Evolutionary conservation across 2,113 vertebrate genomes (phyloP).

Genomic region (Proterorhinus semilunaris): DNA sequence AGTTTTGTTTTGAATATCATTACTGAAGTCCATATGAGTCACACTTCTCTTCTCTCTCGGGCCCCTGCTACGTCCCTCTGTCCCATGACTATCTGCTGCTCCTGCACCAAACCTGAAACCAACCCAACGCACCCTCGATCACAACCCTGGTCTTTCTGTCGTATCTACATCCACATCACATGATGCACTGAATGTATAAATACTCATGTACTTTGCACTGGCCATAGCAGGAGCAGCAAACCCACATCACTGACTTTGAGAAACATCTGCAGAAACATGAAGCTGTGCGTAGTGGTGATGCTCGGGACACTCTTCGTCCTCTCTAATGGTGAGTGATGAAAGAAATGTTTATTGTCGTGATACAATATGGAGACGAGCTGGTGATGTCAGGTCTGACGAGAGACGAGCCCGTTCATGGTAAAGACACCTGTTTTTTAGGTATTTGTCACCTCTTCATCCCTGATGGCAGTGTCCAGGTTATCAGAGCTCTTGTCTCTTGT

Average conservation of each 20-base stretch:
- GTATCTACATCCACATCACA: slow-evolving; percentile 34
- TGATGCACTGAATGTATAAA: slow-evolving; percentile 45
- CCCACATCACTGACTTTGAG: not conserved
- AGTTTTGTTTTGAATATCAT: slow-evolving; percentile 1
- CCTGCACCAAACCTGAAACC: slow-evolving; percentile 55
- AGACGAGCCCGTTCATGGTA: too few species aligned
- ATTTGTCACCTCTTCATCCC: too few species aligned
- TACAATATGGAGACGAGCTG: too few species aligned
- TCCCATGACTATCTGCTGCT: slow-evolving; percentile 58
- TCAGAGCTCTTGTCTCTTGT: too few species aligned
- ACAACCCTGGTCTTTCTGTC: not conserved
- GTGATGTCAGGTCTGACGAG: too few species aligned
- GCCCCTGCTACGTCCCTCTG: slow-evolving; percentile 34
- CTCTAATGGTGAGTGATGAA: slow-evolving; percentile 48
- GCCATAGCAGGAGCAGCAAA: too few species aligned
- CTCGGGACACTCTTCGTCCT: slow-evolving; percentile 26
- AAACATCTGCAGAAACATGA: slow-evolving; percentile 38
- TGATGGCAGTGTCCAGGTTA: too few species aligned
- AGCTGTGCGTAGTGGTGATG: slow-evolving; percentile 39
- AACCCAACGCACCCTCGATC: slow-evolving; percentile 5
- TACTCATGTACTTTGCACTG: not conserved
- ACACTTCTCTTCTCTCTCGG: slow-evolving; percentile 1
- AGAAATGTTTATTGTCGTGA: not conserved
- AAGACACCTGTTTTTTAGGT: too few species aligned
- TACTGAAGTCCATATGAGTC: not conserved